phyloP scores from a whole-genome alignment of 2,888 invertebrate genomes.

The Galerucella nymphaeae region DNA sequence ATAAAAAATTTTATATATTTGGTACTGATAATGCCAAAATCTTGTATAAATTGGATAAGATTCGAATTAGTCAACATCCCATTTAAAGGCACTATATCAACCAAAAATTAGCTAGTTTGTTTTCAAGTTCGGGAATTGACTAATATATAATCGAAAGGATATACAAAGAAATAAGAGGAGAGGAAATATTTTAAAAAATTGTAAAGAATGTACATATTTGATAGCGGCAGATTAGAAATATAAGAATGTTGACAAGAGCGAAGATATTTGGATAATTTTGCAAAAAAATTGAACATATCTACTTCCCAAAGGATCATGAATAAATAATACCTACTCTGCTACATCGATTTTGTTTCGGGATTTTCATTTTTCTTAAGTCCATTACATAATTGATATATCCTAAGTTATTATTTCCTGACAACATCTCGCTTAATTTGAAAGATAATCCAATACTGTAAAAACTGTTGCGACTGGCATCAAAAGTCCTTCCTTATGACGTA shows the following conservation, averaged over 20 bases:
- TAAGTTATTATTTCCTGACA: too few species aligned
- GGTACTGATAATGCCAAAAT: conserved; percentile 49
- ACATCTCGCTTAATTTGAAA: too few species aligned
- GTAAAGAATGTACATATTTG: conserved; percentile 52
- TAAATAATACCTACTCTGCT: not conserved
- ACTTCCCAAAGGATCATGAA: not conserved
- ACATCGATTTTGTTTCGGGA: too few species aligned
- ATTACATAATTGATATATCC: too few species aligned
- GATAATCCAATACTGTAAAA: too few species aligned
- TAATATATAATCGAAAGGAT: conserved; percentile 40
- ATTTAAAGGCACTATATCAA: conserved; percentile 27
- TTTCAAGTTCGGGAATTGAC: conserved; percentile 36
- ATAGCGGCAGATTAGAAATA: conserved; percentile 54
- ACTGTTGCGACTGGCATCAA: too few species aligned
- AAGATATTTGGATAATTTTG: conserved; percentile 49
- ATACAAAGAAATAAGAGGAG: conserved; percentile 47
- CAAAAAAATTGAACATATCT: conserved; percentile 41
- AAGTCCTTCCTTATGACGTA: too few species aligned
- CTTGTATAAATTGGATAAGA: conserved; percentile 23
- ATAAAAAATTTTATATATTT: conserved; percentile 52
- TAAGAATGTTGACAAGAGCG: conserved; percentile 54
- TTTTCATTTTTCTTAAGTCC: too few species aligned
- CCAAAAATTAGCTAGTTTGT: conserved; percentile 21
- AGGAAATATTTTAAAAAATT: conserved; percentile 52
- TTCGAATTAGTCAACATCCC: conserved; percentile 36